Evolutionary conservation across 1,140 invertebrate genomes (phyloP), one percentile per base, ranked within the genome.

Genomic region (Drosophila punjabiensis): DNA sequence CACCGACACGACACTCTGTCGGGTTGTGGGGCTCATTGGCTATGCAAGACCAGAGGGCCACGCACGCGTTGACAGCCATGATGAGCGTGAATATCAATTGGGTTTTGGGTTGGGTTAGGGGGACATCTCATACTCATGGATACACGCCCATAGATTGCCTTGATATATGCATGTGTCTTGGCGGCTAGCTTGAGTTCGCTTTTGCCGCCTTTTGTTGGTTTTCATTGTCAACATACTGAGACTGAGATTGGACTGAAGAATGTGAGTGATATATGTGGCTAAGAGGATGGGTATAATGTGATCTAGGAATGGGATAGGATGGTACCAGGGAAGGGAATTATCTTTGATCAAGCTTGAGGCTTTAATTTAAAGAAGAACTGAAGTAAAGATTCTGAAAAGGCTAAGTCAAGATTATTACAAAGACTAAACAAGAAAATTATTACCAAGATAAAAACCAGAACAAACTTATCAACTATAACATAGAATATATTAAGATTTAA

Each of bases 1-100:
- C 86, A 90, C 61, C 50, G 5, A n/a, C 43, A 24, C 56, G 16
- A 11, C 43, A 41, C 64, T 37, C 43, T 10, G n/a, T n/a, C n/a
- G n/a, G n/a, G n/a, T n/a, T n/a, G n/a, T n/a, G 16, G 43, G 50
- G 32, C 84, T 90, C 79, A 90, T 90, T 90, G 75, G 58, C 71
- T 90, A 90, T 90, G 86, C 86, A 89, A 61, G 78, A 76, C 76
- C 67, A 73, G 67, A 67, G 71, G 64, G 85, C 81, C 84, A 88
- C 81, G 77, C 84, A 89, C 78, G 78, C 79, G 78, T 81, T 81
- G 79, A 80, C 85, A 81, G 73, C 39, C 73, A 62, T 69, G 74
- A 68, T 52, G 65, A 70, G 58, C 77, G 66, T 74, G 80, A 78
- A 88, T 83, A 74, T 82, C 81, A 88, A 88, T 78, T 64, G 61